Base-by-base conservation (phyloP, 1,140 invertebrate species). In the Drosophila kohkoa region DNA sequence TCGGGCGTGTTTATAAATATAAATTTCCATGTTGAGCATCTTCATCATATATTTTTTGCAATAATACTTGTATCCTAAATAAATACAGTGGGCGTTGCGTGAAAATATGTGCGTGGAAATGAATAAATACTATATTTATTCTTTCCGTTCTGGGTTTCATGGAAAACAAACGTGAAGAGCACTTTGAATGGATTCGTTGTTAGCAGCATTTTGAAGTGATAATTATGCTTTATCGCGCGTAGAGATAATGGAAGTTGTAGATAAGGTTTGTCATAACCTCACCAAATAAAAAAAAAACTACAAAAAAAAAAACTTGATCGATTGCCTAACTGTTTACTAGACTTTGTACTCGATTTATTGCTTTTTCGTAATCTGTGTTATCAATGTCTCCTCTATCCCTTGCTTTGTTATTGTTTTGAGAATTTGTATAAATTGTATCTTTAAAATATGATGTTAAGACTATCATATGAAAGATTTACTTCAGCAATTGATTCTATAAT, bases 51-150 rank as follows among this genome's bases (percentile, higher is more conserved):
- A n/a, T 13, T 51, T 32, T 64, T 15, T 43, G 48, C 48, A 51
- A 52, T 52, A 20, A n/a, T 57, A 43, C 41, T 43, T 6, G 41
- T n/a, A 30, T 54, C 49, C 62, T 64, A 54, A 38, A 64, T n/a
- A 64, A 52, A 64, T 54, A 49, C 10, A 1, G 49, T 64, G 48
- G 62, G 62, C 32, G 48, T 25, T 54, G 62, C 35, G 62, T 64
- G 35, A 48, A 54, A 54, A 54, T 35, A 8, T 54, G 51, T n/a
- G 16, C 48, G 3, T 64, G 38, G 20, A 20, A 28, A 41, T 52
- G 49, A 63, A 38, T 38, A 63, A 64, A 35, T 49, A 32, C 30
- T 32, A 25, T 32, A 57, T 57, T 57, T 57, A 43, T 41, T 57
- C 20, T 57, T 35, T 10, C 4, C n/a, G 51, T 54, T 41, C 54